These are phyloP conservation scores for Colletes latitarsis DNA, from an alignment of 1,140 invertebrate genomes.

Conservation along the genomic window DNA sequence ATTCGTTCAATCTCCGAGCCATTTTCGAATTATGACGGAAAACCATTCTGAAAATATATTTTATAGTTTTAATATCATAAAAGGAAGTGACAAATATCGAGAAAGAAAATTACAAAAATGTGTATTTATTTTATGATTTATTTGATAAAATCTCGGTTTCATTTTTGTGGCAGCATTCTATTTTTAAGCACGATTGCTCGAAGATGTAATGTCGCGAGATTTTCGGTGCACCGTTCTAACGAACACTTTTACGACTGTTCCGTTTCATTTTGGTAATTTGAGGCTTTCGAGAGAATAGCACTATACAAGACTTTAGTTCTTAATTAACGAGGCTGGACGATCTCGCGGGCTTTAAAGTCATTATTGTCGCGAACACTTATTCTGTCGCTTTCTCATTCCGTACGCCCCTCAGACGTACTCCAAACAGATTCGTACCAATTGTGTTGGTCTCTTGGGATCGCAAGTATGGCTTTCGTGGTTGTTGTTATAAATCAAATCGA, in stretches of 20 bases:
- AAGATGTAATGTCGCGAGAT: background rate
- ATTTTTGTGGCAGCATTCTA: too few species aligned
- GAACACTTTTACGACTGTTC: background rate
- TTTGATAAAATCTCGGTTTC: too few species aligned
- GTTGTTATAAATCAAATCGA: background rate
- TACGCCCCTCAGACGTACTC: background rate
- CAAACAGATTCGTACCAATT: background rate
- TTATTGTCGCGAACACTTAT: background rate
- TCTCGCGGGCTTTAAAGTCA: background rate
- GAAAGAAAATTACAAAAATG: too few species aligned
- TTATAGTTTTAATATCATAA: too few species aligned
- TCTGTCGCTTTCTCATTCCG: background rate
- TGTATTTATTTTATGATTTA: too few species aligned
- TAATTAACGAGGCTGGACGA: conserved; percentile 7
- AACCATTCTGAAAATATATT: too few species aligned
- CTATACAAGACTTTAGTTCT: background rate
- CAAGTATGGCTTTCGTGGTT: background rate
- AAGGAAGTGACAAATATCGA: too few species aligned
- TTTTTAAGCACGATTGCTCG: too few species aligned
- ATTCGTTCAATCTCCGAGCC: too few species aligned
- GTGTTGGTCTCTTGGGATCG: background rate
- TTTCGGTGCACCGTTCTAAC: background rate
- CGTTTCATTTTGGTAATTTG: background rate
- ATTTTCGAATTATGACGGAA: too few species aligned
- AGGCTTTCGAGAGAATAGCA: background rate